A percentile compares a stretch with the other conserved stretches of the same genome.
These are phyloP conservation scores for Jaculus jaculus DNA, from an alignment of 2,113 vertebrate genomes.

Conservation along the genomic window DNA sequence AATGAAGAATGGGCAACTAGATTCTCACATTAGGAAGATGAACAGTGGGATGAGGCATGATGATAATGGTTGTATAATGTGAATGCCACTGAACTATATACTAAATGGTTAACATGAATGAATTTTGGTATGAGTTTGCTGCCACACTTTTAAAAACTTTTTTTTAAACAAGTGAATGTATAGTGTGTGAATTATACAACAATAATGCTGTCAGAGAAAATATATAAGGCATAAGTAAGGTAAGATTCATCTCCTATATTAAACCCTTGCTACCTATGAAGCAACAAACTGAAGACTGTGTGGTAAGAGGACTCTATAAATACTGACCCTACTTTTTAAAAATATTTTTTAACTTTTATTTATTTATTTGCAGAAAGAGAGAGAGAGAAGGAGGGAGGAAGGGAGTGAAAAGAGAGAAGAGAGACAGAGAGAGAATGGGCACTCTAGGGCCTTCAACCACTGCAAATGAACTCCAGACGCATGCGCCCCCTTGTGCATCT, in stretches of 20 bases:
- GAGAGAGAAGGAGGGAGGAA: no score
- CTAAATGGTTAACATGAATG: neutral
- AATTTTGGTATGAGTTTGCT: neutral
- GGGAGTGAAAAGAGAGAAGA: no score
- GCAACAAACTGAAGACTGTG: neutral
- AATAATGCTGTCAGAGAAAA: constrained; percentile 41
- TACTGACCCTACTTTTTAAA: neutral
- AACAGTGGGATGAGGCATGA: neutral
- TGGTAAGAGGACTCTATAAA: neutral
- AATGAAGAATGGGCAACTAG: neutral
- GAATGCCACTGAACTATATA: neutral
- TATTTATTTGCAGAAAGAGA: no score
- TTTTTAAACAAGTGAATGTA: neutral
- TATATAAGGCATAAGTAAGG: neutral
- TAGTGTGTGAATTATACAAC: neutral
- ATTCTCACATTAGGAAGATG: neutral
- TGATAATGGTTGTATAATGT: neutral
- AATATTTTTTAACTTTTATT: no score
- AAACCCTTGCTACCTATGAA: constrained; percentile 10
- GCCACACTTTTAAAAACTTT: neutral
- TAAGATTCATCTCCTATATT: neutral
- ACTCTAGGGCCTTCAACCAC: no score
- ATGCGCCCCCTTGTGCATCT: no score
- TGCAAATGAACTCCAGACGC: no score
- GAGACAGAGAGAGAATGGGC: no score